Conservation (phyloP, 35 echinoderm and acorn worm species). For the Hemicentrotus pulcherrimus region DNA sequence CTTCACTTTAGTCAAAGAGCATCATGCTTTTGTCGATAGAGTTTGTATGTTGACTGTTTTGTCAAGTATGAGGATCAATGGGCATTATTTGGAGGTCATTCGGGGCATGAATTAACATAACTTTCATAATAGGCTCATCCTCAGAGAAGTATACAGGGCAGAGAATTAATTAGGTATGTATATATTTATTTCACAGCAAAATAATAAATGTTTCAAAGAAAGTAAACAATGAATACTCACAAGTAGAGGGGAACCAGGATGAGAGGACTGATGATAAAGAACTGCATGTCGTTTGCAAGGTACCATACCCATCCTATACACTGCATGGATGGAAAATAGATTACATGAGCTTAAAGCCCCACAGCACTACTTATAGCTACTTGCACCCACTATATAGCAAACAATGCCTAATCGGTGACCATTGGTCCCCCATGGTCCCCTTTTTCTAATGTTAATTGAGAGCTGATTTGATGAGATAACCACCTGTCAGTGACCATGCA, state of each 20-base stretch:
- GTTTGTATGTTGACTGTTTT: background rate
- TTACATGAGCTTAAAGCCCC: too few species aligned
- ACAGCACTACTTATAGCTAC: too few species aligned
- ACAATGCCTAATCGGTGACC: too few species aligned
- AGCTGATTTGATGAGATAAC: too few species aligned
- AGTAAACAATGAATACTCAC: background rate
- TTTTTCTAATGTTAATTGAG: too few species aligned
- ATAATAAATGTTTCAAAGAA: background rate
- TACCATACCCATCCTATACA: constrained; percentile 96
- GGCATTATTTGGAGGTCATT: background rate
- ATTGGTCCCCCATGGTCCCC: too few species aligned
- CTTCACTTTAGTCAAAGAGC: background rate
- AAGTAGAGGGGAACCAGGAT: constrained; percentile 58
- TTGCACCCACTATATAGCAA: too few species aligned
- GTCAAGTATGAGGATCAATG: background rate
- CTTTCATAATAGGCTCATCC: background rate
- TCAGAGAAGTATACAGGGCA: background rate
- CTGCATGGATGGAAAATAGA: constrained; percentile 43
- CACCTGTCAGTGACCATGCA: too few species aligned
- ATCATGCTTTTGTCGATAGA: background rate
- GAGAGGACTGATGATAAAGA: constrained; percentile 82
- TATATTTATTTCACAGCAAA: background rate
- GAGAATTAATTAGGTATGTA: background rate
- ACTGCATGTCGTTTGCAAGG: constrained; percentile 94
- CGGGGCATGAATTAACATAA: background rate